Conservation (phyloP, 2,888 invertebrate species). For the Brenthis daphne region DNA sequence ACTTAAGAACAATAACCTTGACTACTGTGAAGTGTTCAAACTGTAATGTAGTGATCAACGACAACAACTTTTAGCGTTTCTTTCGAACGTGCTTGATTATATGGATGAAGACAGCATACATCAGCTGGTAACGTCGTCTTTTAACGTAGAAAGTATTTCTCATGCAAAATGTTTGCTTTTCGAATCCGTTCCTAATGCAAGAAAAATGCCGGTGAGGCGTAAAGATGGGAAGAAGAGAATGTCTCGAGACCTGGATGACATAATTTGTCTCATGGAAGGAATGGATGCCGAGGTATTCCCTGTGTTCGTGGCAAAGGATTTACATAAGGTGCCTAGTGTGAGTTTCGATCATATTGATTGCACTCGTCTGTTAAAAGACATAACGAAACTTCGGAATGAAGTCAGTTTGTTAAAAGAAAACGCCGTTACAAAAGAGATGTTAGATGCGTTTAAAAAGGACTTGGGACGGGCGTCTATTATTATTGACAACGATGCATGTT, state of each 20-base stretch:
- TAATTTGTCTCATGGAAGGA: slow-evolving; percentile 22
- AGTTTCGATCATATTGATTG: slow-evolving; percentile 29
- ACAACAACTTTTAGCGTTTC: slow-evolving; percentile 1
- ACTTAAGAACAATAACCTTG: neutral
- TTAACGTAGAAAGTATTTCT: slow-evolving; percentile 14
- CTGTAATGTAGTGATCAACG: slow-evolving; percentile 8
- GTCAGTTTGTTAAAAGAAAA: slow-evolving; percentile 23
- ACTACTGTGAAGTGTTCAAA: slow-evolving; percentile 3
- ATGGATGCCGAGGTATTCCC: slow-evolving; percentile 27
- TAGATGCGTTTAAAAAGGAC: neutral
- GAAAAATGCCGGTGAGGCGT: slow-evolving; percentile 20
- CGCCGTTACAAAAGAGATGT: slow-evolving; percentile 22
- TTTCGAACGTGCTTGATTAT: neutral
- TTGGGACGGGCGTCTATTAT: slow-evolving; percentile 2
- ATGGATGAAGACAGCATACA: slow-evolving; percentile 20
- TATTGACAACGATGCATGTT: neutral
- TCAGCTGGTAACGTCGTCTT: slow-evolving; percentile 20
- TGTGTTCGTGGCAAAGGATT: slow-evolving; percentile 30
- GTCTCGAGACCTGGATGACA: slow-evolving; percentile 32
- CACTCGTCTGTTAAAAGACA: slow-evolving; percentile 26
- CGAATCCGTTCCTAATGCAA: slow-evolving; percentile 19
- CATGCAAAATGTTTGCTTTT: slow-evolving; percentile 18
- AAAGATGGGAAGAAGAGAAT: slow-evolving; percentile 20
- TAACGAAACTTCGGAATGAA: slow-evolving; percentile 22
- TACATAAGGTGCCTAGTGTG: slow-evolving; percentile 28